phyloP scores from a whole-genome alignment of 2,797 vertebrate species.

The Cynopterus sphinx region DNA sequence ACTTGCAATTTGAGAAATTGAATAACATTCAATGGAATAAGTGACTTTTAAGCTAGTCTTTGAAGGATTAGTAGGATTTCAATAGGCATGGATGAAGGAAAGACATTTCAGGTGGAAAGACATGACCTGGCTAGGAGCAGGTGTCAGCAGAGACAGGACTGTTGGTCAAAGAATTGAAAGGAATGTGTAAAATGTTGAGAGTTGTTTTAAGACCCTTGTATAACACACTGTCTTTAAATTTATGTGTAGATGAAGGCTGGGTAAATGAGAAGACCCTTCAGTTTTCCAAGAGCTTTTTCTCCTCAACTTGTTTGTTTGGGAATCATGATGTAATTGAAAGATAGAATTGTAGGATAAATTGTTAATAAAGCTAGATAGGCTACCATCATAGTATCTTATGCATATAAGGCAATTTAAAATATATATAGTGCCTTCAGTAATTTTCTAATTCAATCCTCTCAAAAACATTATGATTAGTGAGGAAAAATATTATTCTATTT shows the following conservation, averaged over 20 bases:
- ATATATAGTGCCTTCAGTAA: neutral
- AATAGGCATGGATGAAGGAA: neutral
- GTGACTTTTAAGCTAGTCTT: neutral
- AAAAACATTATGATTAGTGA: neutral
- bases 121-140: neutral
- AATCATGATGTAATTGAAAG: slow-evolving; percentile 1
- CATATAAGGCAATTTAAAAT: neutral
- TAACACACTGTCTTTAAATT: neutral
- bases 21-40: neutral
- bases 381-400: neutral
- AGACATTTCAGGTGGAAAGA: neutral
- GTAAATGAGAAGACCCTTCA: neutral
- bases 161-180: neutral
- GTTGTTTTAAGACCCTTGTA: neutral
- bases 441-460: slow-evolving; percentile 23
- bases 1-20: neutral
- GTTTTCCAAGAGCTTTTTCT: neutral
- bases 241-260: neutral
- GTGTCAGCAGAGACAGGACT: neutral
- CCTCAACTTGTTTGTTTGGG: neutral
- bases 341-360: neutral
- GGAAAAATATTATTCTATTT: neutral
- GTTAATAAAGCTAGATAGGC: neutral
- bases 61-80: neutral
- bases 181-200: neutral